A percentile compares a stretch with the other conserved stretches of the same genome.
These are phyloP conservation scores for Anthopleura sola DNA, from an alignment of 64 coral and sea anemone genomes.

Conservation along the genomic window DNA sequence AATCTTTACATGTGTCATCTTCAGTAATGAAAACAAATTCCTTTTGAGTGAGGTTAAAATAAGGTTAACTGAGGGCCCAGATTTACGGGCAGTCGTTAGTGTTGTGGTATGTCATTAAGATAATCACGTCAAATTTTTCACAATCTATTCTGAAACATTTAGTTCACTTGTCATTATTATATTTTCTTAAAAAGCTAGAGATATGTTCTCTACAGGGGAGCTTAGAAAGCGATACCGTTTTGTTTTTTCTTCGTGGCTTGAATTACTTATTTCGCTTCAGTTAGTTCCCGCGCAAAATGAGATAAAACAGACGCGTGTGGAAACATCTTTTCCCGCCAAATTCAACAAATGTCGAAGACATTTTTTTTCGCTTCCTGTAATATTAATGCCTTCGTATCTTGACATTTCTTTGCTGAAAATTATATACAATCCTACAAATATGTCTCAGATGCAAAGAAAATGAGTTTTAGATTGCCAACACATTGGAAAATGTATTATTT, in stretches of 20 bases:
- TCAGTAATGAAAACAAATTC: not conserved
- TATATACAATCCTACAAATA: not conserved
- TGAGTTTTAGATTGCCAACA: not conserved
- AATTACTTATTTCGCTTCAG: not conserved
- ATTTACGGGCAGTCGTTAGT: not conserved
- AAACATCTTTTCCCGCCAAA: conserved; percentile 3
- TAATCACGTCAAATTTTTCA: not conserved
- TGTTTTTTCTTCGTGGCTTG: not conserved
- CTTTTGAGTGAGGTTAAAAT: not conserved
- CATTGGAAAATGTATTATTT: not conserved
- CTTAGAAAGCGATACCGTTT: not conserved
- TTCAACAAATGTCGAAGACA: not conserved
- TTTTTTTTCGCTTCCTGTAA: not conserved
- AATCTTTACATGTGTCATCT: not conserved
- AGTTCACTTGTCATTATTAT: not conserved
- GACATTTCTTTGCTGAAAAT: not conserved
- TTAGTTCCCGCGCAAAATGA: conserved; percentile 10
- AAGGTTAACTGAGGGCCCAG: conserved; percentile 2
- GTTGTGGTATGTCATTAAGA: not conserved
- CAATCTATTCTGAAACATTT: not conserved
- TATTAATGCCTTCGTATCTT: too few relatives aligned
- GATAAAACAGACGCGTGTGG: conserved; percentile 6
- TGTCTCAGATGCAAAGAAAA: not conserved
- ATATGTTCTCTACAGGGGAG: not conserved
- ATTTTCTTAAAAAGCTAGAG: not conserved